Base-by-base conservation (phyloP, 2,113 vertebrate genomes). In the Microtus montanus region DNA sequence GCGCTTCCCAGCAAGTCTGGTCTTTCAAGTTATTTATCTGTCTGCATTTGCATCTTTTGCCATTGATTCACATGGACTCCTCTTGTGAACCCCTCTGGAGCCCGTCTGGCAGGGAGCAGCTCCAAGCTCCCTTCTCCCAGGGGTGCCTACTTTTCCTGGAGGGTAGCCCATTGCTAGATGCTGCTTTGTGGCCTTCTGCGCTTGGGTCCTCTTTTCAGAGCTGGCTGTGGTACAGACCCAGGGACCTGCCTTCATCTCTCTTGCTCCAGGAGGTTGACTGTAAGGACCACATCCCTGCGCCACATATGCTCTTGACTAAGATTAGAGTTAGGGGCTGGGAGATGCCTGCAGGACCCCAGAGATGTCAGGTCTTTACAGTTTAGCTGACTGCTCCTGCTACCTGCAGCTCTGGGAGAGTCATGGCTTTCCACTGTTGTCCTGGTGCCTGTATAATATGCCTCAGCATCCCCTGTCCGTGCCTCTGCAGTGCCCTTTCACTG, bases 21-120 rank as follows among this genome's bases (percentile, higher is more conserved):
- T 96, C 98, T 98, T 97, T 97, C 88, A 96, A 96, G 97, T 97
- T 96, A 87, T 96, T 98, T 97, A 95, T 87, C 95, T 83, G 84
- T 89, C 82, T 97, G 92, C 92, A 74, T 97, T 97, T 97, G 98
- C 92, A 97, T 97, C 96, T 15, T 71, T 93, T 79, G 92, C 87
- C 92, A 88, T 79, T 94, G 95, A 82, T 97, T 95, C 96, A 87
- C 89, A 96, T 33, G 47, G 84, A 85, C 66, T 93, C 84, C 92
- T 97, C 87, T 93, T 28, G 74, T 35, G 61, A 82, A 86, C 44
- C 87, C 95, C 83, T 82, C 86, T 28, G 70, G 78, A 78, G 93
- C 47, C 64, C 2, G 7, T 89, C 82, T 70, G 79, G 92, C 92
- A 87, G 84, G 94, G 35, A 75, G 68, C 26, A 89, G 84, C 41